These are phyloP conservation scores for Miltochrista miniata DNA, from an alignment of 2,888 invertebrate genomes.

Conservation along the genomic window DNA sequence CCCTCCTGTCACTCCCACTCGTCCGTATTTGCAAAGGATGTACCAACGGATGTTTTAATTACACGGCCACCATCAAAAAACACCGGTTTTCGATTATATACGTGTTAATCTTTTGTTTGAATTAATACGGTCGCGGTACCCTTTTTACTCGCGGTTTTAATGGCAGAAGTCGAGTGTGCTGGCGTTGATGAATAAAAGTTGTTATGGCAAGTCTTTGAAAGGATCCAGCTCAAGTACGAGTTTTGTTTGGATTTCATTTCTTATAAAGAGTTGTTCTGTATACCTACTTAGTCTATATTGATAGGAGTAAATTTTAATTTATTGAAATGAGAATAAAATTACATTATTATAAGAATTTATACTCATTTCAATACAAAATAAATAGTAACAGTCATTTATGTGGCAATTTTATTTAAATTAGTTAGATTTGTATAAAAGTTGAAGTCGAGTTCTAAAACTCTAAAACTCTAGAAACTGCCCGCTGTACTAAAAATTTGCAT, in stretches of 20 bases:
- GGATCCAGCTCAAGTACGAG: conserved; percentile 21
- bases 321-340: no score
- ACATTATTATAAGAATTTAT: no score
- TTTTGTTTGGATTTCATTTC: conserved; percentile 1
- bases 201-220: conserved; percentile 21
- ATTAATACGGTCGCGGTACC: conserved; percentile 49
- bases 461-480: no score
- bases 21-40: conserved; percentile 43
- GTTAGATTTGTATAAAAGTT: no score
- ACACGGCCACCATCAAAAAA: conserved; percentile 45
- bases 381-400: no score
- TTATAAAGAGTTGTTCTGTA: not conserved
- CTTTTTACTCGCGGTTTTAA: conserved; percentile 48
- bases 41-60: conserved; percentile 54
- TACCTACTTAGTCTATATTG: no score
- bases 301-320: not conserved
- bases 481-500: no score
- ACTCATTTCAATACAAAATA: no score
- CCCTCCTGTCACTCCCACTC: conserved; percentile 46
- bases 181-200: conserved; percentile 35
- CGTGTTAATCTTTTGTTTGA: conserved; percentile 55
- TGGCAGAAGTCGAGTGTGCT: conserved; percentile 39
- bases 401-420: no score
- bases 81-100: conserved; percentile 52
- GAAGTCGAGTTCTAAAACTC: no score